Conservation (phyloP, 2,797 vertebrate species). For the Basileuterus tristriatus region DNA sequence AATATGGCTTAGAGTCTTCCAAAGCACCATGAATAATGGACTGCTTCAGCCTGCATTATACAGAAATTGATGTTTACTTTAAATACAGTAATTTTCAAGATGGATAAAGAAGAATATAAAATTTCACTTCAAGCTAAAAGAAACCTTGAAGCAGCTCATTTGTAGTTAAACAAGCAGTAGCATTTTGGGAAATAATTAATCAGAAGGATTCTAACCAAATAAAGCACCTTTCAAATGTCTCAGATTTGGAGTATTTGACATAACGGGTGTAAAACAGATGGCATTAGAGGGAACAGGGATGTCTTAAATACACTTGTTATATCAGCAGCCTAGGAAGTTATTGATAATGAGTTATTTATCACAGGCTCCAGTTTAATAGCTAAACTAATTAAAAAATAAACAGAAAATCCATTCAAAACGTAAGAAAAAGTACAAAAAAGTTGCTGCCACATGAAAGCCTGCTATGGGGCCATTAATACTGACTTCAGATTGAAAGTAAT, state of each 20-base stretch:
- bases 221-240: not conserved
- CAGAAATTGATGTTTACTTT: not conserved
- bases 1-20: not conserved
- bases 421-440: not conserved
- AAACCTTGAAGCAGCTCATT: not conserved
- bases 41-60: not conserved
- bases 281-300: not conserved
- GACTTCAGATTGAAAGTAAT: not conserved
- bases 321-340: not conserved
- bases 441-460: not conserved
- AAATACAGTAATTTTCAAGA: slow-evolving; percentile 4
- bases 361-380: not conserved
- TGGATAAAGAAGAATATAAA: not conserved
- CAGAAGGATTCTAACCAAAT: not conserved
- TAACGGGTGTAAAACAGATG: slow-evolving; percentile 15
- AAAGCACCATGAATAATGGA: not conserved
- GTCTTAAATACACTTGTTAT: not conserved
- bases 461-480: not conserved
- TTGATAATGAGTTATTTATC: not conserved
- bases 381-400: not conserved
- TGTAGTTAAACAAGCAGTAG: not conserved
- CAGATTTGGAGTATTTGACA: not conserved
- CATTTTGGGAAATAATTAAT: not conserved
- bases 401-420: not conserved
- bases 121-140: not conserved